Base-by-base conservation (phyloP, 2,797 vertebrate genomes). In the Ctenosaura bakeri region DNA sequence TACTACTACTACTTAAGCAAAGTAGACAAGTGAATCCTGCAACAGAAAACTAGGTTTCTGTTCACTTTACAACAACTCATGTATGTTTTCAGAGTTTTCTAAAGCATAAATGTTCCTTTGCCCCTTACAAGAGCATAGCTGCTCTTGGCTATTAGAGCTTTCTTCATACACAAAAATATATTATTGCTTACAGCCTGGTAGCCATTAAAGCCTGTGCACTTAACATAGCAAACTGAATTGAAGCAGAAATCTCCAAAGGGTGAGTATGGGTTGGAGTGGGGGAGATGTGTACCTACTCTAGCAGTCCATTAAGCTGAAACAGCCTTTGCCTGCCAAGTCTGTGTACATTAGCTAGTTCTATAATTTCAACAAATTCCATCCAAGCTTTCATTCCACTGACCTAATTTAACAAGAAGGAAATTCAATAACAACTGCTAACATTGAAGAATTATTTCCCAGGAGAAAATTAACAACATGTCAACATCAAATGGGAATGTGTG, bases 391-490 rank as follows among this genome's bases (percentile, higher is more conserved):
- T 95, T 94, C 89, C 83, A 76, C 78, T 95, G 91, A 94, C 88
- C 94, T 83, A 96, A 92, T 95, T 95, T 96, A 95, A 93, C 83
- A 95, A 92, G 91, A 93, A 94, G 86, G 93, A 95, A 96, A 95
- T 96, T 92, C 95, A 96, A 90, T 95, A 96, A 94, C 92, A 95
- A 35, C 69, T 50, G 84, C 90, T 93, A 94, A 95, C 94, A 93
- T 29, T 92, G 90, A 94, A 93, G 71, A 52, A 91, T 95, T 96
- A 84, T 96, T 96, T 95, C 93, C 95, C 91, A 93, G 94, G 89
- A 88, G 90, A 59, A 93, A 90, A 93, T 94, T 89, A 92, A 91
- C 83, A 95, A 54, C 62, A 90, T 62, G 93, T 93, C n/a, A 73
- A 90, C 94, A 95, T 96, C 91, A 94, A 95, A 95, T 94, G 93